Percentiles rank a stretch among this genome's conserved stretches.
These are phyloP conservation scores for Ceratothoa steindachneri DNA, from an alignment of 2,888 invertebrate species.

Conservation along the genomic window DNA sequence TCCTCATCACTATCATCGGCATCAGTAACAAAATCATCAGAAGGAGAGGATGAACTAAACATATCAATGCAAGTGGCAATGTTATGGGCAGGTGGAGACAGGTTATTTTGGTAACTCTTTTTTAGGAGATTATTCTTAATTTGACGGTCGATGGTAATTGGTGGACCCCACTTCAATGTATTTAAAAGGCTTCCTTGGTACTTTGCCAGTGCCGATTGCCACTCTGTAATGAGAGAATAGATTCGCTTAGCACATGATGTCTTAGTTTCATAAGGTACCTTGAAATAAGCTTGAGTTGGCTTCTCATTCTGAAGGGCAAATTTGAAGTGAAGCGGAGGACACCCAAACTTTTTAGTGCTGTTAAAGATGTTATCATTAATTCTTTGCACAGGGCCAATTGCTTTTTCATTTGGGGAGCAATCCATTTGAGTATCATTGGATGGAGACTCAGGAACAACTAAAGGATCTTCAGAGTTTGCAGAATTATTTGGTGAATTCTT, in stretches of 20 bases:
- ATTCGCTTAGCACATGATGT: neutral
- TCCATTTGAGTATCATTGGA: neutral
- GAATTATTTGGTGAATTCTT: neutral
- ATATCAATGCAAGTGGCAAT: neutral
- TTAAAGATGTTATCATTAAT: neutral
- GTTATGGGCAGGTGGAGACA: neutral
- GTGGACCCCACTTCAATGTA: neutral
- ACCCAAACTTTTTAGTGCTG: neutral
- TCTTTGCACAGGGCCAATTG: neutral
- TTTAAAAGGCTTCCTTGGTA: neutral
- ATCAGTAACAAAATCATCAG: neutral
- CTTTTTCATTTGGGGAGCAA: neutral
- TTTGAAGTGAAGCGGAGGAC: neutral
- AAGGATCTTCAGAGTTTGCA: too few species aligned
- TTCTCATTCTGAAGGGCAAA: neutral
- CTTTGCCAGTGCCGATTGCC: neutral
- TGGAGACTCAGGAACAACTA: neutral
- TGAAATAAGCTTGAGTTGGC: constrained; percentile 5
- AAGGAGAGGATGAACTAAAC: too few species aligned
- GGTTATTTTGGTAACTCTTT: neutral
- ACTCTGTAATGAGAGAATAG: neutral
- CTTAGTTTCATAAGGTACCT: neutral
- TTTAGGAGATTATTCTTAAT: neutral
- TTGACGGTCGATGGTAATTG: neutral
- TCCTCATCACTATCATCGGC: constrained; percentile 5